Evolutionary conservation across 2,113 vertebrate species (phyloP), one percentile per base, ranked within the genome.

Genomic region (Cryptomyrus ogoouensis): DNA sequence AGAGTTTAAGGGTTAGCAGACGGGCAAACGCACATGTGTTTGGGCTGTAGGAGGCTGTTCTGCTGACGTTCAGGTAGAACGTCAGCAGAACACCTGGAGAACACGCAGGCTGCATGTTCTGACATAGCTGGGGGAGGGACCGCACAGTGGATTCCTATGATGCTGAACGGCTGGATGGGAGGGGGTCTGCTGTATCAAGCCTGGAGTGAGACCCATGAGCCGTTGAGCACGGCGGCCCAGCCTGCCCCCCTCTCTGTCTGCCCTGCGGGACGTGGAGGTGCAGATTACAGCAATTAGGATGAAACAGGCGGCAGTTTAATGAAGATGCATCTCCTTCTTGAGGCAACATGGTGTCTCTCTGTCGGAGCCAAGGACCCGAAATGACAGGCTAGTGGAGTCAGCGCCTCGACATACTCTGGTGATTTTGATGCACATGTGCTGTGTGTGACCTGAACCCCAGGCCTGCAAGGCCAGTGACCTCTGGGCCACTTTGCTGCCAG

Each of bases 301-400:
- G 93, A 94, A 95, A 92, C 91, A 91, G 92, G 93, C 94, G 95
- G 94, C 94, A 94, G 92, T 94, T 95, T 96, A 96, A 96, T 96
- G 94, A 94, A 93, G 94, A 92, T 87, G 92, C 93, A 93, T 93
- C 92, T 90, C 91, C 90, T 95, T 96, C 95, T 95, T 95, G 95
- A 95, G 95, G 95, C 95, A 96, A 96, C 93, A 92, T 93, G 91
- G 94, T 91, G 42, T 93, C 92, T 92, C 91, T 91, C 91, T 88
- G 66, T 49, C 77, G 90, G 91, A 92, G 92, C 93, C 90, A 83
- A 74, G 91, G 92, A 93, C 90, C 91, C 19, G 77, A 93, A 93
- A 91, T 7, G 85, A 92, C 93, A 94, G 93, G 92, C 94, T 94
- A 92, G 91, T 80, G 70, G 15, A 1, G 46, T 42, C 44, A 89